These are phyloP conservation scores for Forbesichthys agassizii DNA, from an alignment of 2,113 vertebrate genomes.

Conservation along the genomic window DNA sequence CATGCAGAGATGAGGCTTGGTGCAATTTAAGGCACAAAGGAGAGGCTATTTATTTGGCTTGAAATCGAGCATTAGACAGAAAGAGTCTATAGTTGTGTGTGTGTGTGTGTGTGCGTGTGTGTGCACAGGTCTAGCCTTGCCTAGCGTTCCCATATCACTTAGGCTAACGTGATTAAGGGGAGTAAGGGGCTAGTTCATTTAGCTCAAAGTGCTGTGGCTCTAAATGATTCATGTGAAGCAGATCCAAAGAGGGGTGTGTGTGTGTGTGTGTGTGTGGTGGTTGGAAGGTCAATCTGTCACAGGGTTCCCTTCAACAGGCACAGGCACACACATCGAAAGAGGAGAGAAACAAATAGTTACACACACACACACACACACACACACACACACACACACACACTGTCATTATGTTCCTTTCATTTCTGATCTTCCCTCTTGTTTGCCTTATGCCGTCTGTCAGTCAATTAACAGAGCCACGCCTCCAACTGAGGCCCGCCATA, in stretches of 20 bases:
- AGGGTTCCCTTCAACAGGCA: slow-evolving; percentile 6
- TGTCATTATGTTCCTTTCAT: slow-evolving; percentile 11
- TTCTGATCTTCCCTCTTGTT: background rate
- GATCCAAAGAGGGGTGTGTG: slow-evolving; percentile 9
- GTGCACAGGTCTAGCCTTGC: slow-evolving; percentile 39
- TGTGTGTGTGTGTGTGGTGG: background rate
- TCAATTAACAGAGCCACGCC: background rate
- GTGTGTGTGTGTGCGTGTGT: slow-evolving; percentile 43
- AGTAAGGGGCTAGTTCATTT: slow-evolving; percentile 59
- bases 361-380: slow-evolving; percentile 17
- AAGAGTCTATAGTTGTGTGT: slow-evolving; percentile 33
- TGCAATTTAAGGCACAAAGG: slow-evolving; percentile 69
- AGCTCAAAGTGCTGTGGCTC: slow-evolving; percentile 56
- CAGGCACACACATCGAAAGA: slow-evolving; percentile 11
- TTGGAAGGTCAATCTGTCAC: no score
- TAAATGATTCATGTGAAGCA: slow-evolving; percentile 58
- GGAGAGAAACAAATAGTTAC: slow-evolving; percentile 1
- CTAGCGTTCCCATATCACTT: slow-evolving; percentile 75
- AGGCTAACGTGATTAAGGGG: slow-evolving; percentile 74
- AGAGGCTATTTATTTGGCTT: slow-evolving; percentile 66
- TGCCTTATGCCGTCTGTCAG: no score
- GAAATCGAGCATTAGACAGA: slow-evolving; percentile 46
- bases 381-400: background rate
- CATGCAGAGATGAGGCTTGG: slow-evolving; percentile 70
- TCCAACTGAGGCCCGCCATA: no score